These are phyloP conservation scores for Rhaphigaster nebulosa DNA, from an alignment of 2,888 invertebrate species.

Conservation along the genomic window DNA sequence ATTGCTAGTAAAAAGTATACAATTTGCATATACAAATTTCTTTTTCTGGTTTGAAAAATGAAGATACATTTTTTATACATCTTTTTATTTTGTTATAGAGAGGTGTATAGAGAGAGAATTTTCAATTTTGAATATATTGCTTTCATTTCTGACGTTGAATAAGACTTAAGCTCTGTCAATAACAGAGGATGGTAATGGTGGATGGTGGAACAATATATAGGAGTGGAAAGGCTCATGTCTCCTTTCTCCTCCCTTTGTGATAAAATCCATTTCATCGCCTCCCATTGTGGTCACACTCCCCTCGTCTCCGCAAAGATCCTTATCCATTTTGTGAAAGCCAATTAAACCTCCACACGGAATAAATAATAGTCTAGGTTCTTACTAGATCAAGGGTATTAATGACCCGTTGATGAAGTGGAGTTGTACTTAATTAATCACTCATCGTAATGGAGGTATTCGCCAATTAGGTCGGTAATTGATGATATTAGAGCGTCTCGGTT, in stretches of 20 bases:
- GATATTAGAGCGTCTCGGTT: neutral
- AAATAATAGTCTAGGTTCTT: neutral
- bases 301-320: neutral
- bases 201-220: neutral
- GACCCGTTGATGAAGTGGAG: neutral
- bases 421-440: neutral
- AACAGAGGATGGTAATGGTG: neutral
- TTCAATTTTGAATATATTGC: too few species aligned
- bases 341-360: neutral
- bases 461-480: neutral
- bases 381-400: neutral
- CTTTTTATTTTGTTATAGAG: too few species aligned
- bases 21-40: too few species aligned
- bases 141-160: neutral
- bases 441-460: neutral
- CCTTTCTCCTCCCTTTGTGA: neutral
- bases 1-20: too few species aligned
- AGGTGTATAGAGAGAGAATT: too few species aligned
- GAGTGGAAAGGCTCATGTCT: neutral
- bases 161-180: neutral
- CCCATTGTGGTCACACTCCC: neutral
- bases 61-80: too few species aligned
- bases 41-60: too few species aligned
- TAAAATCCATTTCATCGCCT: slow-evolving; percentile 28
- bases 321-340: slow-evolving; percentile 24